Evolutionary conservation across 1,140 invertebrate species (phyloP), one percentile per base, ranked within the genome.

Genomic region (Psilanteris sp.): DNA sequence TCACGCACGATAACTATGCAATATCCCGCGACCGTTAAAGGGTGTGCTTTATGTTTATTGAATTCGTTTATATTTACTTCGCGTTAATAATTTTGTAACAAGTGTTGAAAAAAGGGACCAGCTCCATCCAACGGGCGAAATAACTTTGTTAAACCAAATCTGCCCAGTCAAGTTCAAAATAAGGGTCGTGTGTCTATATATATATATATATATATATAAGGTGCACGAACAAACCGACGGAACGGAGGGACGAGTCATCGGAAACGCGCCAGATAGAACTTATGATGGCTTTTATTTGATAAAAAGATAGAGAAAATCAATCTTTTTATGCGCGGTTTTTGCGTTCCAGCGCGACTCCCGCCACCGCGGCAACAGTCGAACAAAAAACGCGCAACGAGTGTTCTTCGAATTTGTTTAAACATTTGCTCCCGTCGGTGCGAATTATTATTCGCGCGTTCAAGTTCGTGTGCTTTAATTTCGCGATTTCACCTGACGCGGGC

Each of bases 1-100:
- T 78, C 46, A 73, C 55, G 50, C 32, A 32, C 37, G 55, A 41
- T 74, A 72, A 74, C 43, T 57, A 32, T 66, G 73, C 70, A 37
- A 64, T 64, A 64, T 64, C 46, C 46, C 43, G 26, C 44, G 24
- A 31, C 16, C 10, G 32, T 24, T 24, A 43, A 54, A 36, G 61
- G 61, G 27, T 66, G 39, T 48, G 31, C 20, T 67, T 67, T 39
- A 20, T 55, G 22, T 37, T 13, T 29, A 29, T 52, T 41, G 5
- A 44, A 67, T 46, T 46, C 31, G 50, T 39, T 55, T 48, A 22
- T 54, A 24, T 26, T 41, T 5, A n/a, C n/a, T n/a, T n/a, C n/a
- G n/a, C n/a, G n/a, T n/a, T n/a, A n/a, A n/a, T n/a, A n/a, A n/a
- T n/a, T n/a, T n/a, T n/a, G n/a, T n/a, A n/a, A n/a, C 18, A 20